Base-by-base conservation (phyloP, 2,797 vertebrate species). In the Scolopax rusticola region DNA sequence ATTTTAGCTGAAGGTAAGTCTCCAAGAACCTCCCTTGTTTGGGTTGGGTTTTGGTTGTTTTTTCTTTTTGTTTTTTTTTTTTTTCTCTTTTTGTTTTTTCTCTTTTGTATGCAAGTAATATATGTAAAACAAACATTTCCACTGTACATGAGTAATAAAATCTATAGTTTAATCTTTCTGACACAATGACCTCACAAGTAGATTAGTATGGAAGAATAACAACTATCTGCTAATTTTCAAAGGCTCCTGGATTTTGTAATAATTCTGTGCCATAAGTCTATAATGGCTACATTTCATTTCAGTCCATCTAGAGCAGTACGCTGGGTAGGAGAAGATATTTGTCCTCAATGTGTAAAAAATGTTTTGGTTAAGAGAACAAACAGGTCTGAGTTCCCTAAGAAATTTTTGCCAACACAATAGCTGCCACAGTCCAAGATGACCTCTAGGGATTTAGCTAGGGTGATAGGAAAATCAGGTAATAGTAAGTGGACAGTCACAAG, bases 1-100 rank as follows among this genome's bases (percentile, higher is more conserved):
- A 12, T 43, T 82, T 83, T 41, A 43, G 40, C 11, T 53, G 20
- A 65, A 67, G 5, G 8, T 33, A 83, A 57, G 24, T 17, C 32
- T 86, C 25, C 15, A 65, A 65, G 16, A 54, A 3, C 7, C 2
- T 38, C 13, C 10, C 4, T 76, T 61, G 11, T 76, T 79, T 45
- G 25, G 8, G 7, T 45, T 76, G 3, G 0, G 2, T 61, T 30
- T 16, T n/a, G 2, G 17, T 24, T 38, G 11, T 0, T 28, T 28
- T 11, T n/a, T 15, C 21, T 24, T 50, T 4, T 14, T 24, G n/a
- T n/a, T 33, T 32, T 60, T 48, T 19, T 11, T 60, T 14, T 64
- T 77, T 59, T 28, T n/a, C 33, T 15, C 21, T 24, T 50, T 4
- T 14, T 24, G n/a, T 36, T 33, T 32, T 60, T 48, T 19, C 12